Evolutionary conservation across 2,888 invertebrate genomes (phyloP), one percentile per base, ranked within the genome.

Genomic region (Drosophila paucipuncta): DNA sequence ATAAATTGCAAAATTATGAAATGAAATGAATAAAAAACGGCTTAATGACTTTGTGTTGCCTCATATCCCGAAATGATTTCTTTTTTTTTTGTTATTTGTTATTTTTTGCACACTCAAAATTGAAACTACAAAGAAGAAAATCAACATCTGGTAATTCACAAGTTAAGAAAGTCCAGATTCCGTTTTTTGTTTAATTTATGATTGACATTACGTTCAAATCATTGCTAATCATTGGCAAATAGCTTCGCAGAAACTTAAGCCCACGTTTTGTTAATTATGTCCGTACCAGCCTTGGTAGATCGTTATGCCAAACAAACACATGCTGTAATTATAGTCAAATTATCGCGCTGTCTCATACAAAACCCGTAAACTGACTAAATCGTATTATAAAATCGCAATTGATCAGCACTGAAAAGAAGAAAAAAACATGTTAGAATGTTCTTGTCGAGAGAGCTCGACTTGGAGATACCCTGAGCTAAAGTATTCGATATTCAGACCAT

Each of bases 281-380:
- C 49, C 59, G 54, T 41, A 39, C 11, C 55, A 28, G 25, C 49
- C 52, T 47, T 18, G 58, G 47, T 33, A 54, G 53, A 77, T 73
- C 68, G 67, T 65, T 60, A 72, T 80, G 55, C 55, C 59, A 60
- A 61, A 63, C 66, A 71, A 67, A 67, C 64, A 72, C 68, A 76
- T 64, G 68, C 69, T 63, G 82, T 68, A 89, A 89, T 85, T 89
- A 82, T 72, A 82, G 72, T 60, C 86, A 86, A 85, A 85, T 85
- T 85, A 85, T 74, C 83, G 86, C 75, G 75, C 52, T 73, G 74
- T 69, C 67, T 77, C 78, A 58, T 57, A 67, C 71, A 63, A 61
- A 70, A 67, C 58, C 35, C 33, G 72, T 58, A 73, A 85, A 89
- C 82, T 84, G 82, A 76, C 71, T 72, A 78, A 84, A 89, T 82